A percentile compares a stretch with the other conserved stretches of the same genome.
Evolutionary conservation across 2,797 vertebrate genomes (phyloP).

Genomic region (Scleropages formosus): DNA sequence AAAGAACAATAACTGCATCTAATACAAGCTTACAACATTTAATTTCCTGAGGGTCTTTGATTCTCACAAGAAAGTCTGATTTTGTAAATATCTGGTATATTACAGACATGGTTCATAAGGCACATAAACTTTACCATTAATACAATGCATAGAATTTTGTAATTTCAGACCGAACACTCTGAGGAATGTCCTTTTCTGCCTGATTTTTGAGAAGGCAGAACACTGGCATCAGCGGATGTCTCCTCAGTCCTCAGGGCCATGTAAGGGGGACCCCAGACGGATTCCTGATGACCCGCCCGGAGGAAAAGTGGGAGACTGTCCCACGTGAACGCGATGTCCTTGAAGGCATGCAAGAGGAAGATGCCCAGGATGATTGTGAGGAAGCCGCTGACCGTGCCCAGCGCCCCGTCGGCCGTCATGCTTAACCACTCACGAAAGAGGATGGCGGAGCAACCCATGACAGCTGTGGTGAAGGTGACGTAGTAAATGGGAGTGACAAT

Average conservation of each 20-base stretch:
- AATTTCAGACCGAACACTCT: slow-evolving; percentile 42
- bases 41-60: too few species aligned
- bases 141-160: background rate
- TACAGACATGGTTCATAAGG: too few species aligned
- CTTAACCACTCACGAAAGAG: slow-evolving; percentile 82
- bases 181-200: slow-evolving; percentile 42
- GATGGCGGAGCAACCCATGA: slow-evolving; percentile 80
- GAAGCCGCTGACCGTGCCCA: slow-evolving; percentile 79
- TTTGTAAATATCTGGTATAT: too few species aligned
- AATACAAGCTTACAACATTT: too few species aligned
- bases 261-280: slow-evolving; percentile 52
- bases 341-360: slow-evolving; percentile 80
- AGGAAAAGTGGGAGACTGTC: slow-evolving; percentile 70
- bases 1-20: too few species aligned
- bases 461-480: slow-evolving; percentile 80
- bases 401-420: slow-evolving; percentile 66
- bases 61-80: too few species aligned
- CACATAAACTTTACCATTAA: too few species aligned
- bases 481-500: slow-evolving; percentile 80
- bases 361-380: slow-evolving; percentile 78
- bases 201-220: slow-evolving; percentile 46
- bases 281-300: slow-evolving; percentile 47
- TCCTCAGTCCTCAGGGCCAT: slow-evolving; percentile 52
- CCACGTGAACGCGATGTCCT: slow-evolving; percentile 68
- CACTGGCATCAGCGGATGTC: slow-evolving; percentile 32